Conservation (phyloP, 2,113 vertebrate species). For the Elephantulus edwardii region DNA sequence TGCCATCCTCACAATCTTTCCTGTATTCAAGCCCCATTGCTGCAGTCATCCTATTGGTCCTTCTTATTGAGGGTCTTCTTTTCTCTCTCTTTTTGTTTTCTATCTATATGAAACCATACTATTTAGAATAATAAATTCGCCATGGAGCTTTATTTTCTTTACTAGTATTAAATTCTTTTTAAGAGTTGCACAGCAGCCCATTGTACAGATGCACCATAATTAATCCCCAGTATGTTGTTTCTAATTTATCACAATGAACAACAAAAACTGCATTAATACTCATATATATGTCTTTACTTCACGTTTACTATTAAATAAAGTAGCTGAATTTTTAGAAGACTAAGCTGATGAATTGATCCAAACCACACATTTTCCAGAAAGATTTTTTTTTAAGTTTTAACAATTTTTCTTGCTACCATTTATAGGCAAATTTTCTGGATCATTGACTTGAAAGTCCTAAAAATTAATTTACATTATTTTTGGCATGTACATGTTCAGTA, state of each 20-base stretch:
- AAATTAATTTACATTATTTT: conserved; percentile 50
- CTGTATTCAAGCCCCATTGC: too few species aligned
- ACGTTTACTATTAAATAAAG: neutral
- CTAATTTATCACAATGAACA: neutral
- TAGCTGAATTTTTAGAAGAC: neutral
- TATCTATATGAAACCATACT: neutral
- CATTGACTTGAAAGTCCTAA: conserved; percentile 24
- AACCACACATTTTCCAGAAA: neutral
- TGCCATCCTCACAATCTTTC: too few species aligned
- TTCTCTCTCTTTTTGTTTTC: too few species aligned
- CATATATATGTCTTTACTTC: neutral
- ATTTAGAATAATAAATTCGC: neutral
- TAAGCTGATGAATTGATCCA: too few species aligned
- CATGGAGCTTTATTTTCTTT: conserved; percentile 30
- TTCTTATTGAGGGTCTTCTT: too few species aligned
- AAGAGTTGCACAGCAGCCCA: neutral
- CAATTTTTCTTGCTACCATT: neutral
- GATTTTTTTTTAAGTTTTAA: neutral
- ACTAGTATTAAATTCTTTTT: neutral
- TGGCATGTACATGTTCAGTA: neutral
- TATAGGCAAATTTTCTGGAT: conserved; percentile 19
- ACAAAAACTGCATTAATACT: neutral
- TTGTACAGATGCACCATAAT: neutral
- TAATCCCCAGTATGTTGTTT: neutral
- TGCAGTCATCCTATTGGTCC: too few species aligned